Conservation (phyloP, 2,797 vertebrate genomes). For the Ctenopoma multispine region DNA sequence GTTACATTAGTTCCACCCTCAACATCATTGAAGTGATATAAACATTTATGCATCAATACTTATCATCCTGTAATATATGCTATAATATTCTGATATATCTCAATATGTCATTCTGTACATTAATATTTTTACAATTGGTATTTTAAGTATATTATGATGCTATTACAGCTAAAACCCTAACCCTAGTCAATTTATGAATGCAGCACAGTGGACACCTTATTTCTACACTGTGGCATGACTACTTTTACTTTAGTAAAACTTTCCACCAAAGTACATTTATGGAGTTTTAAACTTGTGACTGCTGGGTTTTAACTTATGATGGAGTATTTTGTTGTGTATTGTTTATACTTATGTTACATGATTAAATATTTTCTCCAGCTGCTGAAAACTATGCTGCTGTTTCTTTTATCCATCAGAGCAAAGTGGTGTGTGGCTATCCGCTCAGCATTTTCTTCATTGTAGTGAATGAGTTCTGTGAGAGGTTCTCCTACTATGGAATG, state of each 20-base stretch:
- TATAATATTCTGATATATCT: no score
- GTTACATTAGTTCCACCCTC: background rate
- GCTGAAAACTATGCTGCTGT: slow-evolving; percentile 2
- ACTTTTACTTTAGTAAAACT: no score
- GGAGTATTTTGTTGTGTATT: background rate
- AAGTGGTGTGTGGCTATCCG: slow-evolving; percentile 86
- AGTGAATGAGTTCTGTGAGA: slow-evolving; percentile 95
- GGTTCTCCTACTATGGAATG: slow-evolving; percentile 99
- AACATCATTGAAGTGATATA: background rate
- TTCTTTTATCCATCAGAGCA: slow-evolving; percentile 60
- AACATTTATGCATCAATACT: background rate
- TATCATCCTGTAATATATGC: no score
- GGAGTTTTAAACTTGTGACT: background rate
- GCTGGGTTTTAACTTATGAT: background rate
- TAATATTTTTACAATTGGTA: no score
- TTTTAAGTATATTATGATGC: no score
- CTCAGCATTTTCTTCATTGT: slow-evolving; percentile 96
- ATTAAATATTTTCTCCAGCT: background rate
- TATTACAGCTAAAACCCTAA: no score
- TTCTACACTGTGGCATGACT: no score
- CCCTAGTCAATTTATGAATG: no score
- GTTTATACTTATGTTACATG: background rate
- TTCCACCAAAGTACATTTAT: no score
- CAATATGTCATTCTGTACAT: no score
- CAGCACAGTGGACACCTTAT: no score